These are phyloP conservation scores for Brachyopa scutellaris DNA, from an alignment of 2,888 invertebrate genomes.

Conservation along the genomic window DNA sequence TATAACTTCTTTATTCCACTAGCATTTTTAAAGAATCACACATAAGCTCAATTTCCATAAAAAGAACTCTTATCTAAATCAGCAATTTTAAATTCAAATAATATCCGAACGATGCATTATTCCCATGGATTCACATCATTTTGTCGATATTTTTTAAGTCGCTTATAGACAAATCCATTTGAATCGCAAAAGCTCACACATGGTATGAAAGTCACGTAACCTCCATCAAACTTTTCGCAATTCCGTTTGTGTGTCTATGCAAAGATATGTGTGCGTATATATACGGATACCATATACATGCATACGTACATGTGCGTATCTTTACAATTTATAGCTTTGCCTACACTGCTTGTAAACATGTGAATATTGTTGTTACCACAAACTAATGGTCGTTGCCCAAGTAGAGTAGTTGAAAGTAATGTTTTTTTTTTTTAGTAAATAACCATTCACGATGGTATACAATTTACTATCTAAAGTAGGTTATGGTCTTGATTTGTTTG, in stretches of 20 bases:
- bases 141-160: conserved; percentile 12
- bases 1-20: too few species aligned
- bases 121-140: background rate
- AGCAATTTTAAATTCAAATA: too few species aligned
- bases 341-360: conserved; percentile 1
- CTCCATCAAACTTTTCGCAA: conserved; percentile 42
- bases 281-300: background rate
- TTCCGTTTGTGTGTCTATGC: conserved; percentile 4
- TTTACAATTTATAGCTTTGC: too few species aligned
- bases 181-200: conserved; percentile 22
- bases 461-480: conserved; percentile 28
- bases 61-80: too few species aligned
- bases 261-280: background rate
- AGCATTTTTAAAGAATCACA: too few species aligned
- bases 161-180: conserved; percentile 21
- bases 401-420: conserved; percentile 23
- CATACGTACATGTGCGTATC: background rate
- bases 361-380: background rate
- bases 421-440: conserved; percentile 1
- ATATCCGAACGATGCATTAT: too few species aligned
- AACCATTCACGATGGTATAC: conserved; percentile 21
- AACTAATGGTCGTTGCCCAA: conserved; percentile 21
- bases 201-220: conserved; percentile 53
- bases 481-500: conserved; percentile 33
- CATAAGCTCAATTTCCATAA: too few species aligned